Percentiles rank a stretch among this genome's conserved stretches.
phyloP scores from a whole-genome alignment of 2,888 invertebrate genomes.

The Creontiades dilutus region DNA sequence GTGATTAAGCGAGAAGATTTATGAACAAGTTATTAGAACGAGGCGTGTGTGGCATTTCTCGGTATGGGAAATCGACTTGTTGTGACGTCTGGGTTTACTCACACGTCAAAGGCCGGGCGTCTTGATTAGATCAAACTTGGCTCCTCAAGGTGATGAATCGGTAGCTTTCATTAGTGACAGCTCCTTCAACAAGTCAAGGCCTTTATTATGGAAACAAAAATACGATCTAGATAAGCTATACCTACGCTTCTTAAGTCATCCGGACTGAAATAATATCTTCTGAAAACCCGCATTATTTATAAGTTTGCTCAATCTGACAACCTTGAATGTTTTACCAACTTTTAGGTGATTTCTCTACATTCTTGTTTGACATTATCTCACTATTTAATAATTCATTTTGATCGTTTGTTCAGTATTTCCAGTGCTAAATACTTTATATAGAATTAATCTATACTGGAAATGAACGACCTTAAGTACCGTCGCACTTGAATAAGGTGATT shows the following conservation, averaged over 20 bases:
- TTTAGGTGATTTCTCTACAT: no score
- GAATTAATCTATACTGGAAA: no score
- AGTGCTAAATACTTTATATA: no score
- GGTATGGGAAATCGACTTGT: background rate
- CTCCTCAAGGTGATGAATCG: conserved; percentile 7
- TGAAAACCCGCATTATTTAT: no score
- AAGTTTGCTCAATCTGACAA: no score
- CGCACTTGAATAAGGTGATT: no score
- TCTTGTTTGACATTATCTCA: no score
- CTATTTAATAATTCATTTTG: no score
- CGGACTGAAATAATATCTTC: background rate
- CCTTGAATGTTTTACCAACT: no score
- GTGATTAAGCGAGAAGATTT: background rate
- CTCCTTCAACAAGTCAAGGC: conserved; percentile 19
- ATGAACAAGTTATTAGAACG: background rate
- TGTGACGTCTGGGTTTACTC: conserved; percentile 10
- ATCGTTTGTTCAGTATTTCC: no score
- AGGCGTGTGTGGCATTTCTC: background rate
- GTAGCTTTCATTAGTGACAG: conserved; percentile 17
- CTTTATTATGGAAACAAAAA: background rate
- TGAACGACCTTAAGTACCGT: no score
- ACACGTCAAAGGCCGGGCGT: background rate
- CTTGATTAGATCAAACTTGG: conserved; percentile 13
- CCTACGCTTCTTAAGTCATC: no score
- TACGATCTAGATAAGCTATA: background rate